Evolutionary conservation across 2,888 invertebrate genomes (phyloP), one percentile per base, ranked within the genome.

Genomic region (Idaea biselata): DNA sequence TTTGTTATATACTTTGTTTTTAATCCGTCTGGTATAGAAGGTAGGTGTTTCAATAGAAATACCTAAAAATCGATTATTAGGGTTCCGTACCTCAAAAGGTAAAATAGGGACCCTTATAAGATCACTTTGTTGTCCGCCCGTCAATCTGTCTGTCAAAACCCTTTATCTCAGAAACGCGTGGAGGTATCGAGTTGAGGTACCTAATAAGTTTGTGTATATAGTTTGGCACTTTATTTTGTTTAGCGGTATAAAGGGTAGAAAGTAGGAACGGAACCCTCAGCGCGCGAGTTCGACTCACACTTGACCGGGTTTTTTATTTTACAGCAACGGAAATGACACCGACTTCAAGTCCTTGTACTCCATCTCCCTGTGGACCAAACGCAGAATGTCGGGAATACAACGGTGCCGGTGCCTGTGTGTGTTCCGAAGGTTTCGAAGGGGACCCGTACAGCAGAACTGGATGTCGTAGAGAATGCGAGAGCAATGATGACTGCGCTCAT

Each of bases 361-460:
- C 97, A 60, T 96, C 96, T 63, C 97, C 97, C 1, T 97, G 97
- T 79, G 97, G 97, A 55, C 96, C 95, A 6, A 96, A 97, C 75
- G 96, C 97, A 2, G 96, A 97, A 84, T 97, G 96, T 75, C 94
- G 96, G 7, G 97, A 97, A 84, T 93, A 94, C 69, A 96, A 97
- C 75, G 96, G 96, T 14, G 96, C 97, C 0, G 97, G 96, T n/a
- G 97, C 97, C 54, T 98, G 97, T 79, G 94, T 94, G 32, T 97
- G 97, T 78, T 95, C 95, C 6, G 93, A 94, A 62, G 96, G 96
- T 25, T 96, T 95, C 73, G 95, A 96, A 74, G 97, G 97, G 44
- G 96, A 97, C 87, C 96, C 97, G 0, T 97, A 97, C 74, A 96
- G 96, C 75, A 89, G 93, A 55, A 90, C 91, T 63, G 96, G 94